phyloP scores from a whole-genome alignment of 2,888 invertebrate species.

The Oscheius sp. region DNA sequence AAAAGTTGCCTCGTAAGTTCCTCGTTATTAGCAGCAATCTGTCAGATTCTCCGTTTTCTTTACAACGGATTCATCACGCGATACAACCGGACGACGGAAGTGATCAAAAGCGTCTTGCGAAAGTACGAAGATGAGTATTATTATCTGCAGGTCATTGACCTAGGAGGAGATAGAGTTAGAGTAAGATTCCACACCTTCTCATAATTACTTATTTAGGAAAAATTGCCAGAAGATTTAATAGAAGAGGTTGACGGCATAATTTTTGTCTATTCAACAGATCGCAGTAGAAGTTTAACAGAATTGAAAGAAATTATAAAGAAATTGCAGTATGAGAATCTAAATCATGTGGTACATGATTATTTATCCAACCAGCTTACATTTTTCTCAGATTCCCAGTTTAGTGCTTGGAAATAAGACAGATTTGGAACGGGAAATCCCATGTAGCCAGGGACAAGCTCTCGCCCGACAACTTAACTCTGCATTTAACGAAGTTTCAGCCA shows the following conservation, averaged over 20 bases:
- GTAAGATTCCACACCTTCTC: not conserved
- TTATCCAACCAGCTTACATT: not conserved
- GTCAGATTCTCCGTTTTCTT: constrained; percentile 18
- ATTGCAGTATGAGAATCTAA: constrained; percentile 6
- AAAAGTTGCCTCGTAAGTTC: constrained; percentile 16
- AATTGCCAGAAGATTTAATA: not conserved
- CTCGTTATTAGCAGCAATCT: no score
- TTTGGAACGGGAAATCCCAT: not conserved
- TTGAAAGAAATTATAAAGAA: constrained; percentile 4
- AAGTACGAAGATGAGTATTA: constrained; percentile 11
- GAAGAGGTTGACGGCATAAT: constrained; percentile 16
- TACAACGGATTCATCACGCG: constrained; percentile 17
- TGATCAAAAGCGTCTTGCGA: constrained; percentile 18
- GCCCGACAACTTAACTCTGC: constrained; percentile 11
- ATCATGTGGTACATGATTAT: constrained; percentile 4
- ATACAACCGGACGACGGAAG: constrained; percentile 22
- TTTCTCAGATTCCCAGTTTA: constrained; percentile 13
- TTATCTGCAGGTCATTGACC: constrained; percentile 18
- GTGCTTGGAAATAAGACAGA: constrained; percentile 21
- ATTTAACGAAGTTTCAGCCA: constrained; percentile 27
- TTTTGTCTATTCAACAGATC: constrained; percentile 18
- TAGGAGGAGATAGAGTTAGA: constrained; percentile 22
- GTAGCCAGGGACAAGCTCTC: constrained; percentile 1
- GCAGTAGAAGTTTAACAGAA: not conserved
- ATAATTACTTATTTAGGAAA: constrained; percentile 1